phyloP scores from a whole-genome alignment of 2,888 invertebrate species.

The Meganola albula region DNA sequence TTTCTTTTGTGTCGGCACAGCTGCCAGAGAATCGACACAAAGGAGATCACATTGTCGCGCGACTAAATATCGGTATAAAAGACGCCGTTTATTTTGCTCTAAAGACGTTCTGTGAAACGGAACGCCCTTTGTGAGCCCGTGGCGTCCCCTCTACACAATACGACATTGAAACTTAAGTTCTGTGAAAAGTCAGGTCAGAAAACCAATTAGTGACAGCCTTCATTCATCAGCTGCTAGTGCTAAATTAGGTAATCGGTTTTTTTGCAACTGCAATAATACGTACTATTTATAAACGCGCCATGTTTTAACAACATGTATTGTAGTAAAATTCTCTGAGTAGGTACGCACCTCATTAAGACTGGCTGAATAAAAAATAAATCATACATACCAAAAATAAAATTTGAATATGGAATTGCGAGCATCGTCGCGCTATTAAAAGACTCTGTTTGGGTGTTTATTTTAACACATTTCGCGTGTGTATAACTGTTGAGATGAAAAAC shows the following conservation, averaged over 20 bases:
- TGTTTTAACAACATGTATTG: slow-evolving; percentile 56
- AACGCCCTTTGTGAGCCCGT: slow-evolving; percentile 57
- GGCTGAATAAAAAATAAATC: slow-evolving; percentile 57
- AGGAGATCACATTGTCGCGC: slow-evolving; percentile 68
- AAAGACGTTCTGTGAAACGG: slow-evolving; percentile 63
- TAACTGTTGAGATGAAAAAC: slow-evolving; percentile 75
- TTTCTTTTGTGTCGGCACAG: slow-evolving; percentile 63
- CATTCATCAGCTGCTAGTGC: slow-evolving; percentile 48
- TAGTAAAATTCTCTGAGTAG: too few relatives aligned
- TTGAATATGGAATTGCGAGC: slow-evolving; percentile 62
- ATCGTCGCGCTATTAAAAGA: slow-evolving; percentile 71
- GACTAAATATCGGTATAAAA: slow-evolving; percentile 54
- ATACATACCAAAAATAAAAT: slow-evolving; percentile 61
- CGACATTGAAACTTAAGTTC: slow-evolving; percentile 39
- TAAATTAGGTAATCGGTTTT: slow-evolving; percentile 39
- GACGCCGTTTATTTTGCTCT: slow-evolving; percentile 54
- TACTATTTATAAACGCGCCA: too few relatives aligned
- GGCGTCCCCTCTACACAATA: slow-evolving; percentile 41
- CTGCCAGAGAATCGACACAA: slow-evolving; percentile 63
- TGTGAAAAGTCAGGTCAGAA: slow-evolving; percentile 51
- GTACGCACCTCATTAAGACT: slow-evolving; percentile 40
- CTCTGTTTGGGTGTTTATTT: slow-evolving; percentile 72
- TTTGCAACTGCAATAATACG: slow-evolving; percentile 32
- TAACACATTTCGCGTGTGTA: slow-evolving; percentile 74
- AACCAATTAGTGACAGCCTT: slow-evolving; percentile 50